Base-by-base conservation (phyloP, 2,113 vertebrate species). In the Syrrhaptes paradoxus region DNA sequence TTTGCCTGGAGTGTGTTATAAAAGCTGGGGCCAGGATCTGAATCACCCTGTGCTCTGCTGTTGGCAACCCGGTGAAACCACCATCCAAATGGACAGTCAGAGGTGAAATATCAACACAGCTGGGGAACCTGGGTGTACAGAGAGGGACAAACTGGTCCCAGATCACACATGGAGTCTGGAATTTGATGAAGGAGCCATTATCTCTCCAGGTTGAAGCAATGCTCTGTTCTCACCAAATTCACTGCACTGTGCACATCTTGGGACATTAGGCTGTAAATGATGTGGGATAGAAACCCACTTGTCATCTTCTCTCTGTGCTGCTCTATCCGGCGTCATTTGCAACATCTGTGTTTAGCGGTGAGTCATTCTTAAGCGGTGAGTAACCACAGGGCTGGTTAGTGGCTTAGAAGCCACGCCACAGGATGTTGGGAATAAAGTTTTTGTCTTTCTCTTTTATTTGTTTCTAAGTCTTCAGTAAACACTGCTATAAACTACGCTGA, bases 401-500 rank as follows among this genome's bases (percentile, higher is more conserved):
- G 25, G 32, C 7, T 62, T 63, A 59, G 65, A 92, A 63, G 48
- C 12, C 7, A 1, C 5, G 4, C 5, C 36, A 31, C 11, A 7
- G 19, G 48, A 11, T 46, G 25, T 28, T 17, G 21, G n/a, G 71
- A 54, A 48, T 13, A 21, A 75, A 76, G 16, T 58, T 90, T 91
- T 34, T 67, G 38, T 48, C 11, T 81, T 61, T 68, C 59, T 59
- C 34, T 88, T 88, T 85, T 84, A 65, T 83, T 89, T 96, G 12
- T 63, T 96, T 73, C 80, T 15, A 51, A 83, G 63, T 31, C 93
- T 92, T 17, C 74, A 68, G 63, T 85, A 97, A 96, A 95, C 89
- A 93, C 54, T 65, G 73, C 87, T 89, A 92, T 97, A 96, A 97
- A 96, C 77, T 68, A 90, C 46, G 54, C 87, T 89, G 92, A 95